Evolutionary conservation across 2,797 vertebrate species (phyloP).

Genomic region (Parauchenoglanis ngamensis): DNA sequence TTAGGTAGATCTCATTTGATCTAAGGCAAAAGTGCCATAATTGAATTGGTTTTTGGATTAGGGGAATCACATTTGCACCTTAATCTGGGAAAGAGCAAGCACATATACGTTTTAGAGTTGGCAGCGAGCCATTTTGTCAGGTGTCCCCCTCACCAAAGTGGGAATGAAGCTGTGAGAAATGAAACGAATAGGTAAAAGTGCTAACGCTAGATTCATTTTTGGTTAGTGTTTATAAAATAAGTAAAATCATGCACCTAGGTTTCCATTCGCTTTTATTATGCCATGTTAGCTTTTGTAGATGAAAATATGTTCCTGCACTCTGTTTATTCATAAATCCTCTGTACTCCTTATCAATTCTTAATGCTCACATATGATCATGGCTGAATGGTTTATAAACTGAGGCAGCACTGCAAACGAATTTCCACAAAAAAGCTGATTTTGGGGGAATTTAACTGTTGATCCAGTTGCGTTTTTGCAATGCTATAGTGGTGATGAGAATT

Average conservation of each 20-base stretch:
- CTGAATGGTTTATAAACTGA: neutral
- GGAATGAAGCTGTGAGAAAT: neutral
- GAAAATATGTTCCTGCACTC: neutral
- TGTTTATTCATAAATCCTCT: neutral
- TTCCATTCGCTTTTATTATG: neutral
- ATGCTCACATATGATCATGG: neutral
- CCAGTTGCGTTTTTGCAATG: neutral
- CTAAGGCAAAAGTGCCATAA: conserved; percentile 65
- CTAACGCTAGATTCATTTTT: neutral
- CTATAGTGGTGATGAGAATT: neutral
- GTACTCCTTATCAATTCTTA: neutral
- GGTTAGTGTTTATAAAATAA: neutral
- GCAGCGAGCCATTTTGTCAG: neutral
- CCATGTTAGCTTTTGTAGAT: neutral
- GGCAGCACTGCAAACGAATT: neutral
- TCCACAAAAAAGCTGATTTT: too few species aligned
- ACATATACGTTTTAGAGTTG: conserved; percentile 31
- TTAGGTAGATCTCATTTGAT: conserved; percentile 58
- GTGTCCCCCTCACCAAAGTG: neutral
- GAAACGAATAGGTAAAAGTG: neutral
- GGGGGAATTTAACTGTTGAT: neutral
- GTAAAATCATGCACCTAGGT: neutral
- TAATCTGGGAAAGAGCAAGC: conserved; percentile 54
- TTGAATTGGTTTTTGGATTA: conserved; percentile 60
- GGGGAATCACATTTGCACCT: conserved; percentile 65